Percentiles rank a stretch among this genome's conserved stretches.
These are phyloP conservation scores for Sinotaia quadrata DNA, from an alignment of 2,888 invertebrate species.

Conservation along the genomic window DNA sequence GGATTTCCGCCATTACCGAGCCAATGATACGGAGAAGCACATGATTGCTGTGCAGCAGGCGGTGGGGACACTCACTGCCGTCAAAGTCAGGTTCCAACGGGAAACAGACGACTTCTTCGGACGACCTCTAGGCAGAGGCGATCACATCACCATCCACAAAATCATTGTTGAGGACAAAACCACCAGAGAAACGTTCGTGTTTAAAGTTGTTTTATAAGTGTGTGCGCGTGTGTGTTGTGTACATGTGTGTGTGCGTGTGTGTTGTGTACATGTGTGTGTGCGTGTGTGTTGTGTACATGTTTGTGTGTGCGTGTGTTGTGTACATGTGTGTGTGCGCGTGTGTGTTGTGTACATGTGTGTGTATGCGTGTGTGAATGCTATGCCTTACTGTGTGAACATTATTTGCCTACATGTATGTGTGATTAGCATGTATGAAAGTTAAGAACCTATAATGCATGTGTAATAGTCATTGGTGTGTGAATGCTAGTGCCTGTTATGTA, in stretches of 20 bases:
- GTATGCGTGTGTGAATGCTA: not conserved
- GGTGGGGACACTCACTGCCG: slow-evolving; percentile 42
- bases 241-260: not conserved
- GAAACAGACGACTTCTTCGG: slow-evolving; percentile 28
- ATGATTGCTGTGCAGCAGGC: slow-evolving; percentile 44
- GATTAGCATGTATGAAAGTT: too few relatives aligned
- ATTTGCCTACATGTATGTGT: too few relatives aligned
- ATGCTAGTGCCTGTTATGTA: too few relatives aligned
- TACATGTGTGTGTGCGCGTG: too few relatives aligned
- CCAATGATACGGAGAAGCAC: slow-evolving; percentile 45
- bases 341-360: not conserved
- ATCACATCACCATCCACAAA: slow-evolving; percentile 41
- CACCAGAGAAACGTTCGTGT: slow-evolving; percentile 32
- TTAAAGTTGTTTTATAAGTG: too few relatives aligned
- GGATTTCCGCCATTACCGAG: slow-evolving; percentile 35
- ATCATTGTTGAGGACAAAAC: slow-evolving; percentile 41
- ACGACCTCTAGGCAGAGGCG: slow-evolving; percentile 28
- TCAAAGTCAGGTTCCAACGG: slow-evolving; percentile 45
- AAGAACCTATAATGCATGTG: too few relatives aligned
- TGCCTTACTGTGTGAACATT: too few relatives aligned
- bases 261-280: too few relatives aligned
- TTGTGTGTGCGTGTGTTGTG: not conserved
- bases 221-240: not conserved
- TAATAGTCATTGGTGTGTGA: too few relatives aligned
- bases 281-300: not conserved